phyloP scores from a whole-genome alignment of 2,888 invertebrate species.

The Diaphora mendica region DNA sequence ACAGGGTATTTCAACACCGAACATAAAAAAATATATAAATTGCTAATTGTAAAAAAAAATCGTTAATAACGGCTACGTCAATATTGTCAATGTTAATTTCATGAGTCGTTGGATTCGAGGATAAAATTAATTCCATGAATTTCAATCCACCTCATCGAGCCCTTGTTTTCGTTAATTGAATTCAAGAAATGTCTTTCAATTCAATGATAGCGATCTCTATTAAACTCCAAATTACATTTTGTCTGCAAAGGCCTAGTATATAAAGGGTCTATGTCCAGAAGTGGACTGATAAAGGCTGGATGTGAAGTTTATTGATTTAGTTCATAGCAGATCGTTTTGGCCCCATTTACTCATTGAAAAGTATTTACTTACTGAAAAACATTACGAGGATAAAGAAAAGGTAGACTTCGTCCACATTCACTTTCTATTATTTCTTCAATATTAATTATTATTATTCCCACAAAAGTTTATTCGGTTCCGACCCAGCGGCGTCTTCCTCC shows the following conservation, averaged over 20 bases:
- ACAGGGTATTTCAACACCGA: neutral
- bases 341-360: no score
- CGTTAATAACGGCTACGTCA: constrained; percentile 2
- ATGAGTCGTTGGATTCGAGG: constrained; percentile 1
- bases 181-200: constrained; percentile 14
- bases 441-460: no score
- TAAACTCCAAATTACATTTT: constrained; percentile 1
- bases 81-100: constrained; percentile 12
- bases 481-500: no score
- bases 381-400: neutral
- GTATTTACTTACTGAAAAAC: neutral
- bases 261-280: neutral
- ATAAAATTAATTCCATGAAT: constrained; percentile 12
- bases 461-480: neutral
- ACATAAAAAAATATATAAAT: neutral
- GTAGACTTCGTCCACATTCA: neutral
- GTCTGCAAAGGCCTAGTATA: neutral
- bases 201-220: constrained; percentile 4
- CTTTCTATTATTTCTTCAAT: neutral
- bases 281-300: neutral
- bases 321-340: neutral
- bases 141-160: neutral
- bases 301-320: neutral
- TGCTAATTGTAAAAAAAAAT: neutral
- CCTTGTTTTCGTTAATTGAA: constrained; percentile 14